Percentiles rank a stretch among this genome's conserved stretches.
phyloP scores from a whole-genome alignment of 2,888 invertebrate species.

The Drosophila merina region DNA sequence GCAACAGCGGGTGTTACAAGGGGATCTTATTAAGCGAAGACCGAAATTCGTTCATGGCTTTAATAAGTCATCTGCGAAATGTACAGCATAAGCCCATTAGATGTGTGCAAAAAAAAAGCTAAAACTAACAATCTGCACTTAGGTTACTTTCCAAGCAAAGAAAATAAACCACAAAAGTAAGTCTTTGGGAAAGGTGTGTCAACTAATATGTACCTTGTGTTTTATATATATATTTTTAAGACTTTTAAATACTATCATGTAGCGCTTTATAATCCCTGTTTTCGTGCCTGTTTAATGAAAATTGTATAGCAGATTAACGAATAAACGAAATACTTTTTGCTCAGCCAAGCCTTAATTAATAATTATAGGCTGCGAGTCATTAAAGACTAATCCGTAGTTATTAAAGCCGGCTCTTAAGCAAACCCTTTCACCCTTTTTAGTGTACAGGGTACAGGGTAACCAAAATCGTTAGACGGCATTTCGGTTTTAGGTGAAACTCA shows the following conservation, averaged over 20 bases:
- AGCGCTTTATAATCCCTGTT: not conserved
- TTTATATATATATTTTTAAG: not conserved
- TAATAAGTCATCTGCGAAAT: conserved; percentile 65
- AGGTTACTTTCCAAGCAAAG: conserved; percentile 58
- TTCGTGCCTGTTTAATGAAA: not conserved
- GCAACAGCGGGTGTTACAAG: conserved; percentile 14
- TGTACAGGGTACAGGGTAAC: conserved; percentile 18
- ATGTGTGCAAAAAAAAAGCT: conserved; percentile 61
- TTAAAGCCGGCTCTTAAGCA: not conserved
- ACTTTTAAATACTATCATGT: too few species aligned
- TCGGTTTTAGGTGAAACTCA: conserved; percentile 75
- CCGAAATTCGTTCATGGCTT: conserved; percentile 51
- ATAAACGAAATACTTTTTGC: not conserved
- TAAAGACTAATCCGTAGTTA: not conserved
- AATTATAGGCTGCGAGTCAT: not conserved
- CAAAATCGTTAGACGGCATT: conserved; percentile 47
- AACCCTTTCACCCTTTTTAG: not conserved
- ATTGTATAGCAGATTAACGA: not conserved
- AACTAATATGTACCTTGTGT: conserved; percentile 21
- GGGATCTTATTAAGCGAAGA: conserved; percentile 41
- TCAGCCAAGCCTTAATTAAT: not conserved
- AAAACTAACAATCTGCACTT: conserved; percentile 26
- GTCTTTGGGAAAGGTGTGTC: conserved; percentile 4
- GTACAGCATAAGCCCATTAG: conserved; percentile 77
- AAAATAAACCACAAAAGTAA: conserved; percentile 13